These are phyloP conservation scores for Hybognathus amarus DNA, from an alignment of 2,797 vertebrate species.

Conservation along the genomic window DNA sequence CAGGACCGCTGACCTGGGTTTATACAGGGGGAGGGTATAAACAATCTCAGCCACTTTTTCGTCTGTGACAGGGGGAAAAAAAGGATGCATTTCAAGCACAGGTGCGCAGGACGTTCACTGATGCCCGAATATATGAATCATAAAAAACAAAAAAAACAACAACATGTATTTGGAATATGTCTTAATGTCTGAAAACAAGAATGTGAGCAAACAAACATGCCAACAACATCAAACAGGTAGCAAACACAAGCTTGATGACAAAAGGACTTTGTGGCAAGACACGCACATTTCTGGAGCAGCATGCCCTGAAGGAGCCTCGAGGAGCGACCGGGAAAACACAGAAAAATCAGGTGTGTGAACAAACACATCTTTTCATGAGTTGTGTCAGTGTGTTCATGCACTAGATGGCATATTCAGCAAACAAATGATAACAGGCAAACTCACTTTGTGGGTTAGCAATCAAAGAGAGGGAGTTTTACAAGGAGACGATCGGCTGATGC, in stretches of 20 bases:
- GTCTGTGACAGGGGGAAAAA: background rate
- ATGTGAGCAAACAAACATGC: background rate
- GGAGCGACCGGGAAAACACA: slow-evolving; percentile 27
- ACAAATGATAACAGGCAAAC: slow-evolving; percentile 52
- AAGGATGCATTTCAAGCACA: background rate
- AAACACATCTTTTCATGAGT: slow-evolving; percentile 43
- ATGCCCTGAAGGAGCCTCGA: slow-evolving; percentile 51
- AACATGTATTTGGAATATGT: background rate
- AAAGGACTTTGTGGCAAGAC: slow-evolving; percentile 22
- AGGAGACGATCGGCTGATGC: slow-evolving; percentile 3
- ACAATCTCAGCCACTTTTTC: slow-evolving; percentile 5
- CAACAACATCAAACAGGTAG: slow-evolving; percentile 17
- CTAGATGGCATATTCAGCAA: slow-evolving; percentile 59
- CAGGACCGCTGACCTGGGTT: slow-evolving; percentile 39
- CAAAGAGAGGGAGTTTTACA: slow-evolving; percentile 38
- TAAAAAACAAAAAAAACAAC: background rate
- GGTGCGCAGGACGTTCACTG: background rate
- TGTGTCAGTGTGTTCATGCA: slow-evolving; percentile 52
- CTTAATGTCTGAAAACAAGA: background rate
- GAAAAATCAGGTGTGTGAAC: slow-evolving; percentile 33
- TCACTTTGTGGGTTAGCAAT: slow-evolving; percentile 27
- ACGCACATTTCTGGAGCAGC: slow-evolving; percentile 22
- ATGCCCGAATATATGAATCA: background rate
- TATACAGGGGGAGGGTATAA: background rate
- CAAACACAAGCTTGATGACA: slow-evolving; percentile 25